Evolutionary conservation across 2,888 invertebrate species (phyloP), one percentile per base, ranked within the genome.

Genomic region (Drosophila suboccidentalis): DNA sequence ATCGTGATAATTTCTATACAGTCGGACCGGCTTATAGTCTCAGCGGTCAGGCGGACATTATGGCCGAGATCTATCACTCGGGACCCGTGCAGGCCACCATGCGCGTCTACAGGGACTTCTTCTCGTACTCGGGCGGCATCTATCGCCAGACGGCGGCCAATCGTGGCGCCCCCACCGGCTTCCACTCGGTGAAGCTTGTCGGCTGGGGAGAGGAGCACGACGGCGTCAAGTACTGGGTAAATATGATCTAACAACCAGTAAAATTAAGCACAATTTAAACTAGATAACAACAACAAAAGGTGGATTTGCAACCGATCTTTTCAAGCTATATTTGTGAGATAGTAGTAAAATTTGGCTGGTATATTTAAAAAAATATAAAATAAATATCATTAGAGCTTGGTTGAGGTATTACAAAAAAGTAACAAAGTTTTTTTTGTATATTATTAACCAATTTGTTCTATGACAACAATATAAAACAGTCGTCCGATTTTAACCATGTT

Each of bases 1-100:
- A 93, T 63, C 94, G 96, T 54, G 95, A 94, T 19, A 94, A 94
- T 34, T 93, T 95, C 60, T 96, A 96, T 92, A 95, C 94, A 78
- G 95, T 96, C 1, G 96, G 95, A 0, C 97, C 97, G 0, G 96
- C 96, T 26, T 96, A 96, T 91, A 94, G 95, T 59, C 93, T 97
- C 53, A 94, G 94, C 71, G 95, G 95, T 73, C 96, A 96, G 91
- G 94, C 95, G 13, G 98, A 98, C 88, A 97, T 99, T 80, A 98
- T 97, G 97, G 95, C 96, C 59, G 98, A 99, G 91, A 97, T 99
- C 57, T 94, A 95, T 93, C 95, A 95, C 50, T 97, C 97, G 46
- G 99, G 99, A 49, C 98, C 98, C 1, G 97, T 98, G 1, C 98
- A 98, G 95, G 98, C 98, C 1, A 96, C 97, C 13, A 97, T 98